Conservation (phyloP, 2,113 vertebrate species). For the pig (Sus scrofa) region T2T-Sscrofa CM000820.6:129883501-129884000, state of each 20-base stretch:
- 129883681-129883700: slow-evolving; percentile 88
- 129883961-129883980: background rate
- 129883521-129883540: background rate
- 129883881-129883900: background rate
- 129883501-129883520: background rate
- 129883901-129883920: background rate
- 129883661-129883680: background rate
- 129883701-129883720: slow-evolving; percentile 99
- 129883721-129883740: slow-evolving; percentile 99
- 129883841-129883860: slow-evolving; percentile 2
- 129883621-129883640: background rate
- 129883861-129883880: background rate
- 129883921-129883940: background rate
- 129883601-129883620: background rate
- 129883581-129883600: background rate
- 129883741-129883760: slow-evolving; percentile 99
- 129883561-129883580: slow-evolving; percentile 5
- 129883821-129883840: background rate
- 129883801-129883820: background rate
- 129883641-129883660: background rate
- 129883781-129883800: background rate
- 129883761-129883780: slow-evolving; percentile 85
- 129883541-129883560: background rate
- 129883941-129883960: background rate
- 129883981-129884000: background rate